Evolutionary conservation across 2,797 vertebrate species (phyloP).

Genomic region (Saguinus oedipus): DNA sequence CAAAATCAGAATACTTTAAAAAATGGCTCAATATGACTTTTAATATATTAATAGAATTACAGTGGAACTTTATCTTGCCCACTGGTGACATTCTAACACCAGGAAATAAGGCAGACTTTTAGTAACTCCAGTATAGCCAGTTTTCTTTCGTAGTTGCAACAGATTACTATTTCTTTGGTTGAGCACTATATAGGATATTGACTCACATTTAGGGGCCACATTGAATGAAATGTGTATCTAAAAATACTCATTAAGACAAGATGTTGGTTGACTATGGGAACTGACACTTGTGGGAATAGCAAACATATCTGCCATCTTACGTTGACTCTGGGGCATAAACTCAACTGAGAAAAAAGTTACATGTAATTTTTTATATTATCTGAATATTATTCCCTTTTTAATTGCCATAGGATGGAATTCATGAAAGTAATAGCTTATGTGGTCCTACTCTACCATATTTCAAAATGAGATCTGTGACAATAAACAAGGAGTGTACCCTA

Average conservation of each 20-base stretch:
- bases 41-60: background rate
- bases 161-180: background rate
- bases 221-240: background rate
- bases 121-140: background rate
- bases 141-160: background rate
- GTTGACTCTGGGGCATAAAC: background rate
- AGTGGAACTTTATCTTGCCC: background rate
- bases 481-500: background rate
- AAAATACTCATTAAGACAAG: background rate
- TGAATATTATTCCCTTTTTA: background rate
- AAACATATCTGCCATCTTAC: background rate
- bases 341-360: background rate
- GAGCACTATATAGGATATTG: background rate
- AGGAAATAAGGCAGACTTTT: background rate
- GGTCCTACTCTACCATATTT: background rate
- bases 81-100: background rate
- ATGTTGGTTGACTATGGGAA: background rate
- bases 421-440: background rate
- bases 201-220: background rate
- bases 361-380: background rate
- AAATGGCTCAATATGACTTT: background rate
- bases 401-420: background rate
- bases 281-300: background rate
- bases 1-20: background rate
- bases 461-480: background rate